Conservation (phyloP, 2,797 vertebrate genomes). For the Emys orbicularis region DNA sequence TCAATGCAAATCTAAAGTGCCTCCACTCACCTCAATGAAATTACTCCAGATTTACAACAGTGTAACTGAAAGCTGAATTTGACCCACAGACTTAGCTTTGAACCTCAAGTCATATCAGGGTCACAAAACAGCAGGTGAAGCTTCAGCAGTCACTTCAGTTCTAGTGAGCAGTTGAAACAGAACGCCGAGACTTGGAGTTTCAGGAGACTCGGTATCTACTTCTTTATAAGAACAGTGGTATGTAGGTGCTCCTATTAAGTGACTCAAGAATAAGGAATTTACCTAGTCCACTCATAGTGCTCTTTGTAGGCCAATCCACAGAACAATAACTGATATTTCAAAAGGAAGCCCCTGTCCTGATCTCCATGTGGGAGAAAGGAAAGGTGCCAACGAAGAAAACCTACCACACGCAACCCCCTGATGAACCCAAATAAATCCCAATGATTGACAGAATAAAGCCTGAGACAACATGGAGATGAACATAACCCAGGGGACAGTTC, state of each 20-base stretch:
- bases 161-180: conserved; percentile 13
- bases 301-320: not conserved
- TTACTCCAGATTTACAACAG: not conserved
- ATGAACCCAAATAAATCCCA: not conserved
- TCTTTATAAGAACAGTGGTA: not conserved
- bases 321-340: not conserved
- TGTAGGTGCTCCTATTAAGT: not conserved
- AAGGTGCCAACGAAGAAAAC: not conserved
- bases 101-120: conserved; percentile 21
- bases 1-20: not conserved
- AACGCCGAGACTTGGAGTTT: not conserved
- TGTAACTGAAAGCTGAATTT: not conserved
- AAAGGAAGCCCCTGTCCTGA: not conserved
- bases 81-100: conserved; percentile 27
- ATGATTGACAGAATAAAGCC: not conserved
- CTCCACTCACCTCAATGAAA: not conserved
- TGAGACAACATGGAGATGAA: not conserved
- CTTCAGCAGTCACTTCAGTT: not conserved
- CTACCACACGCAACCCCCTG: not conserved
- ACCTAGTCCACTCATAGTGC: not conserved
- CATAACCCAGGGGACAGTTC: not conserved
- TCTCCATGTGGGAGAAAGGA: too few species aligned
- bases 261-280: not conserved
- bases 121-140: conserved; percentile 10
- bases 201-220: conserved; percentile 24